Evolutionary conservation across 2,888 invertebrate genomes (phyloP).

Genomic region (Agapostemon virescens): DNA sequence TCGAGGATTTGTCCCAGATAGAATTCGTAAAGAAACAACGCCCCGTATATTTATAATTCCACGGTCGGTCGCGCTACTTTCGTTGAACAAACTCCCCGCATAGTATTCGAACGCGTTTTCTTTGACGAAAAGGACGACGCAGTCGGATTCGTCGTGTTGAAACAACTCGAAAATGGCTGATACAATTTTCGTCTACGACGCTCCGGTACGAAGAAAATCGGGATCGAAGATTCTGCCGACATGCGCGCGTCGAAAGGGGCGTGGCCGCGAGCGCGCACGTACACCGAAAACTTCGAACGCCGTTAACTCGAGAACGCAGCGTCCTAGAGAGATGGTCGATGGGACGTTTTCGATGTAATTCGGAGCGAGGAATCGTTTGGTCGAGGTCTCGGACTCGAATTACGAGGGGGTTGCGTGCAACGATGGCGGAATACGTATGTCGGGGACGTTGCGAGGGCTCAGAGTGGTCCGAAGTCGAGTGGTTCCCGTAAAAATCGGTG

Average conservation of each 20-base stretch:
- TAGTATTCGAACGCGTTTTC: neutral
- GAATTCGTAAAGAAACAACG: conserved; percentile 6
- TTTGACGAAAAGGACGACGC: neutral
- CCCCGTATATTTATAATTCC: neutral
- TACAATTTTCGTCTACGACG: neutral
- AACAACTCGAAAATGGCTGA: neutral
- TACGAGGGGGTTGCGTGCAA: no score
- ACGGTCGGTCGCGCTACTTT: neutral
- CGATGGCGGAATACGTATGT: neutral
- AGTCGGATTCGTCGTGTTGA: neutral
- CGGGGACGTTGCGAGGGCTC: neutral
- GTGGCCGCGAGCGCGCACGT: neutral
- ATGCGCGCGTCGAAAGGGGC: neutral
- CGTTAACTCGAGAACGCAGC: neutral
- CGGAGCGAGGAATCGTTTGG: neutral
- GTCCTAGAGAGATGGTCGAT: neutral
- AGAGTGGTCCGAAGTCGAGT: neutral
- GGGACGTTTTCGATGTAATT: neutral
- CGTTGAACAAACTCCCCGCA: neutral
- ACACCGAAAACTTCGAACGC: neutral
- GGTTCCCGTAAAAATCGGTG: conserved; percentile 10
- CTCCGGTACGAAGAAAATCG: neutral
- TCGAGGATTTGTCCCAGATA: conserved; percentile 33
- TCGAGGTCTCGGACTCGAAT: neutral
- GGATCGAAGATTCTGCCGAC: neutral